These are phyloP conservation scores for Otocyon megalotis DNA, from an alignment of 2,113 vertebrate species.

Conservation along the genomic window DNA sequence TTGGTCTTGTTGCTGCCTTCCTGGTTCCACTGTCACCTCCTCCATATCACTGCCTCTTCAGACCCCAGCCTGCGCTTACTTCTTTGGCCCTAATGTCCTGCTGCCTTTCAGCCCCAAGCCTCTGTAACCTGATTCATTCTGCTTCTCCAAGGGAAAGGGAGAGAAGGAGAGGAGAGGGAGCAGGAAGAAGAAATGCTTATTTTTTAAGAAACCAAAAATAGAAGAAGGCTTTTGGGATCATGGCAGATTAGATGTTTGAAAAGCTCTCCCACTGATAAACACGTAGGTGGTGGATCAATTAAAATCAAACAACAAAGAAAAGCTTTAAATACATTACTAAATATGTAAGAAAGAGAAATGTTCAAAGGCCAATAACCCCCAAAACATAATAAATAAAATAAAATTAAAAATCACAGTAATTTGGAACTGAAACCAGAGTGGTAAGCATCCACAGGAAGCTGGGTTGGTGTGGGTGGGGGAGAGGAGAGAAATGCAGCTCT, in stretches of 20 bases:
- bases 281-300: not conserved
- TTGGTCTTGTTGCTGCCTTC: not conserved
- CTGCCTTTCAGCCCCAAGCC: not conserved
- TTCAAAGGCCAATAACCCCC: not conserved
- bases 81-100: not conserved
- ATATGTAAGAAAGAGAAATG: not conserved
- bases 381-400: not conserved
- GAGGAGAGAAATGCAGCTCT: not conserved
- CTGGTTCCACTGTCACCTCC: not conserved
- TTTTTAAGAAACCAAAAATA: not conserved
- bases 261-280: not conserved
- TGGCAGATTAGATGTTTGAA: not conserved
- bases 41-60: not conserved
- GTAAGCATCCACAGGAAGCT: not conserved
- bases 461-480: not conserved
- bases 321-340: not conserved
- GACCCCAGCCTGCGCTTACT: rapidly evolving
- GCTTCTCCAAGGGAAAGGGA: not conserved
- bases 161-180: not conserved
- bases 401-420: not conserved
- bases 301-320: not conserved
- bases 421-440: not conserved
- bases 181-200: not conserved
- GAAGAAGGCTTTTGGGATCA: not conserved
- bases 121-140: not conserved